Evolutionary conservation across 2,113 vertebrate genomes (phyloP).

Genomic region (Parus major): DNA sequence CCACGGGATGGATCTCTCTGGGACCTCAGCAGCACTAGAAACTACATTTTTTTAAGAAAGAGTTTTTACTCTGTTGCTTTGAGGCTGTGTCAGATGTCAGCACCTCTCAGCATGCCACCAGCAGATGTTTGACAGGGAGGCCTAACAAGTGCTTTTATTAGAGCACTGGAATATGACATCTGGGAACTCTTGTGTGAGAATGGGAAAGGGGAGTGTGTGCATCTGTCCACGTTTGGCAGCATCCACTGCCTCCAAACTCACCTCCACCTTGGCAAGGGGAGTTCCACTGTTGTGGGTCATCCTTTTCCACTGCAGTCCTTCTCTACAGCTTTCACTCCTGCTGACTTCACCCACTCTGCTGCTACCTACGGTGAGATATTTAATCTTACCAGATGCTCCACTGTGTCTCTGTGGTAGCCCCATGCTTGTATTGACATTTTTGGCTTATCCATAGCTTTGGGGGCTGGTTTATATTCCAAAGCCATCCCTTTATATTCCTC

Average conservation of each 20-base stretch:
- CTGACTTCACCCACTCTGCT: neutral
- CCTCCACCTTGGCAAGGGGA: neutral
- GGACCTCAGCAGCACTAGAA: neutral
- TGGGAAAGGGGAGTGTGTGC: neutral
- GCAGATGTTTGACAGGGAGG: neutral
- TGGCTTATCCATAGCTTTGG: neutral
- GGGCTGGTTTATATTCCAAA: neutral
- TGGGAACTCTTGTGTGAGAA: neutral
- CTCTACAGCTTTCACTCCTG: neutral
- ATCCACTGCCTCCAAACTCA: neutral
- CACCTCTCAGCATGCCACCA: neutral
- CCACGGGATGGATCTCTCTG: neutral
- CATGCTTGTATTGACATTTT: neutral
- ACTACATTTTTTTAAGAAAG: neutral
- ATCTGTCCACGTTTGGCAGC: neutral
- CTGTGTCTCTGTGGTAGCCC: neutral
- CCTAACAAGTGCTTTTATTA: neutral
- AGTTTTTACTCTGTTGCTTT: neutral
- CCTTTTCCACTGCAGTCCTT: neutral
- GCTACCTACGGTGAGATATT: neutral
- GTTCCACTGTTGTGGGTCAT: neutral
- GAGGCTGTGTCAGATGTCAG: neutral
- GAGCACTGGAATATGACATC: neutral
- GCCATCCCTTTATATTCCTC: neutral
- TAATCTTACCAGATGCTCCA: neutral